Conservation (phyloP, 2,888 invertebrate species). For the Allolobophora icterica region DNA sequence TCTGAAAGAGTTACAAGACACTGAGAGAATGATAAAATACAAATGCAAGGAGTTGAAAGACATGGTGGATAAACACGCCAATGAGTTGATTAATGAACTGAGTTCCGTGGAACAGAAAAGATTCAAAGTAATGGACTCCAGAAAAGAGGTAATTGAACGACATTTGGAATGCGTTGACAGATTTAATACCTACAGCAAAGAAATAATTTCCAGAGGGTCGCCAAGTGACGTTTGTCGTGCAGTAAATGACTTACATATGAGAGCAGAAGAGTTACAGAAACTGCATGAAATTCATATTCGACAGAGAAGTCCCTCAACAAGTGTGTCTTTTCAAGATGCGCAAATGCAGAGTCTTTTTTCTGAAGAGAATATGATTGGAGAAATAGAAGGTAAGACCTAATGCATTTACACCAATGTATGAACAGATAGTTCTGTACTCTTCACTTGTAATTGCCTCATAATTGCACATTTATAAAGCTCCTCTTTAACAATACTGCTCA, state of each 20-base stretch:
- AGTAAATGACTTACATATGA: not conserved
- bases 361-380: not conserved
- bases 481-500: too few species aligned
- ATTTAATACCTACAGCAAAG: conserved; percentile 1
- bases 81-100: not conserved
- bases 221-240: not conserved
- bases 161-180: not conserved
- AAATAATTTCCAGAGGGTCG: not conserved
- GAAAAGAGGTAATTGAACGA: conserved; percentile 5
- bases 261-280: not conserved
- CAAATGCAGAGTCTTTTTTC: not conserved
- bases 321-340: not conserved
- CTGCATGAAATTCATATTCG: not conserved
- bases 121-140: conserved; percentile 17
- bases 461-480: too few species aligned
- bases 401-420: not conserved
- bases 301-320: not conserved
- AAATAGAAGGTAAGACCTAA: not conserved
- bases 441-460: not conserved
- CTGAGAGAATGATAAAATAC: not conserved
- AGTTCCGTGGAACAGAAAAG: not conserved
- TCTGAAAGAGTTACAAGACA: conserved; percentile 9
- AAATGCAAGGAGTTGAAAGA: conserved; percentile 6
- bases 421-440: not conserved
- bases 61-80: not conserved